Evolutionary conservation across 1,140 invertebrate genomes (phyloP).

Genomic region (Drosophila parvula): DNA sequence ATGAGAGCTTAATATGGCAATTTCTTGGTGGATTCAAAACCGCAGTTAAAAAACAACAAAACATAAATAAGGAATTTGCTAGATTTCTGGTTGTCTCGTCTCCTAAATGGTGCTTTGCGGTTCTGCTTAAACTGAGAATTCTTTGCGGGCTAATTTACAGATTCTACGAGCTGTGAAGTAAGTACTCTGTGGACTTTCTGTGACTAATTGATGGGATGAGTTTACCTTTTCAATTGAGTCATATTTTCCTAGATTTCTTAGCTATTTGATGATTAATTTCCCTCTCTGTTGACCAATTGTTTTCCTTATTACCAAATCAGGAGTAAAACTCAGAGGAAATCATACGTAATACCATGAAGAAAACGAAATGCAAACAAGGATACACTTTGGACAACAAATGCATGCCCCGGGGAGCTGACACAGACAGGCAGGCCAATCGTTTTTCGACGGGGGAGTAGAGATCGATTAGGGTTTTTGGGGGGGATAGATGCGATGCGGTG

Average conservation of each 20-base stretch:
- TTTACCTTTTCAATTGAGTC: slow-evolving; percentile 16
- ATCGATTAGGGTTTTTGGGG: slow-evolving; percentile 11
- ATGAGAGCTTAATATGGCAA: slow-evolving; percentile 38
- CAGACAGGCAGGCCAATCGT: slow-evolving; percentile 55
- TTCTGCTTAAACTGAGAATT: slow-evolving; percentile 18
- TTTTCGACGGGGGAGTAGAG: slow-evolving; percentile 8
- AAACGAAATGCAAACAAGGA: slow-evolving; percentile 57
- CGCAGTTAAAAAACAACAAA: slow-evolving; percentile 30
- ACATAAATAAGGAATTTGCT: slow-evolving; percentile 28
- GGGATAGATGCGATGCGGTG: slow-evolving; percentile 72
- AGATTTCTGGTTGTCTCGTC: slow-evolving; percentile 13
- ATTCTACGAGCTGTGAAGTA: slow-evolving; percentile 33
- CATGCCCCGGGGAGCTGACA: slow-evolving; percentile 62
- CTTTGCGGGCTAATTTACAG: slow-evolving; percentile 25
- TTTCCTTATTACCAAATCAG: slow-evolving; percentile 8
- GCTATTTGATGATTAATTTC: not conserved
- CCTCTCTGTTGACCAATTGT: not conserved
- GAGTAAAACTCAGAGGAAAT: slow-evolving; percentile 27
- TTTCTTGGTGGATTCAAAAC: slow-evolving; percentile 32
- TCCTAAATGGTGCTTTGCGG: slow-evolving; percentile 43
- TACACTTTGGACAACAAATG: slow-evolving; percentile 51
- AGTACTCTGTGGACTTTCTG: not conserved
- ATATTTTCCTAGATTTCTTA: not conserved
- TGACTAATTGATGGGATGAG: slow-evolving; percentile 21
- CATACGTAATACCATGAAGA: slow-evolving; percentile 40